Evolutionary conservation across 2,888 invertebrate species (phyloP).

Genomic region (Artemia sinica): DNA sequence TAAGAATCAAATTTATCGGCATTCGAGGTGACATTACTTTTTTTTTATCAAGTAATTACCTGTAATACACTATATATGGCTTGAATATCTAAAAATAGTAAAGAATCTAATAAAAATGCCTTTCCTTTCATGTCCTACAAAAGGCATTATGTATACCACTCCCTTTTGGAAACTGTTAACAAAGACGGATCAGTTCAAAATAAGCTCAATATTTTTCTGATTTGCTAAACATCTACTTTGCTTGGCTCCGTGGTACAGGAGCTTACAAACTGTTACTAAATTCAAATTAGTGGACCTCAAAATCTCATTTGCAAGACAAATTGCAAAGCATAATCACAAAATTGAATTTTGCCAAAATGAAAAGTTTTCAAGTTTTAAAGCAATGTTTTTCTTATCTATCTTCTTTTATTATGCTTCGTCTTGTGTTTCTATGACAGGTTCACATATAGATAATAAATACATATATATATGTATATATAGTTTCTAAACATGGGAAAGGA

Average conservation of each 20-base stretch:
- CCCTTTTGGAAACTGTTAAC: constrained; percentile 15
- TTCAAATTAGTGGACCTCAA: too few species aligned
- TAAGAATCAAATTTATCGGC: too few species aligned
- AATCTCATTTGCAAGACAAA: too few species aligned
- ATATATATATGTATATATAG: constrained; percentile 27
- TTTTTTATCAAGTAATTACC: too few species aligned
- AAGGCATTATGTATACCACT: too few species aligned
- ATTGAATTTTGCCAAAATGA: neutral
- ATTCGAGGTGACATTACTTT: too few species aligned
- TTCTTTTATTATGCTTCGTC: neutral
- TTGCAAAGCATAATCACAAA: neutral
- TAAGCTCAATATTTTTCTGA: constrained; percentile 19
- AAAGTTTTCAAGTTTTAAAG: neutral
- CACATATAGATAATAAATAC: neutral
- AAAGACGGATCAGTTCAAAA: constrained; percentile 4
- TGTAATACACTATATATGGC: too few species aligned
- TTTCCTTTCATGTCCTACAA: too few species aligned
- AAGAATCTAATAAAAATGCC: too few species aligned
- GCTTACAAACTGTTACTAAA: neutral
- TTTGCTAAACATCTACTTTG: neutral
- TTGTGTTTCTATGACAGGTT: too few species aligned
- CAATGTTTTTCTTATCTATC: constrained; percentile 27
- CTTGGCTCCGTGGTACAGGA: neutral
- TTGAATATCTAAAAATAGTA: too few species aligned
- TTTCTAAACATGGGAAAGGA: constrained; percentile 21